Conservation (phyloP, 2,888 invertebrate genomes). For the Euclidia mi region DNA sequence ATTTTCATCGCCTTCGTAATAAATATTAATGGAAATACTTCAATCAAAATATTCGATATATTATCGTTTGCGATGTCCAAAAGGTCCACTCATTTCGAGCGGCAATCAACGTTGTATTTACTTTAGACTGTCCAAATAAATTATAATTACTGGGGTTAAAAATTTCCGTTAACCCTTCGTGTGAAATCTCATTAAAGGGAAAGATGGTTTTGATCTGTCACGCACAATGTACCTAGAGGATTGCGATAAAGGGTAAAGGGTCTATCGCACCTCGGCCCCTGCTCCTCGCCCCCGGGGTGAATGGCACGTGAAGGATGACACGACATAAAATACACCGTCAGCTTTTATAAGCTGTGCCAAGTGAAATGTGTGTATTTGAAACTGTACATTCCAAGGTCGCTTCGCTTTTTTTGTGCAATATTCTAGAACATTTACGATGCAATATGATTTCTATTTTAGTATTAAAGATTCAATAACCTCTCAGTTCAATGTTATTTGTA, state of each 20-base stretch:
- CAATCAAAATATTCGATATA: too few relatives aligned
- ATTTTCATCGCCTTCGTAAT: too few relatives aligned
- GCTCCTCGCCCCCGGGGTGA: constrained; percentile 56
- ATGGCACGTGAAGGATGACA: constrained; percentile 67
- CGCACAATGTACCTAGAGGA: constrained; percentile 48
- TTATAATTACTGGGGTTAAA: constrained; percentile 36
- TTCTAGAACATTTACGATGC: constrained; percentile 11
- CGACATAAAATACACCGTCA: constrained; percentile 71
- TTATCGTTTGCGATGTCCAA: too few relatives aligned
- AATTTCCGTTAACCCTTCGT: constrained; percentile 27
- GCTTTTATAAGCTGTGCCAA: constrained; percentile 64
- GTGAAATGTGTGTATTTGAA: constrained; percentile 50
- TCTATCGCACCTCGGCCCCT: constrained; percentile 43
- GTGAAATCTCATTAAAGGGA: constrained; percentile 49
- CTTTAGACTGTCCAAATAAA: constrained; percentile 3
- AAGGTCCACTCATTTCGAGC: too few relatives aligned
- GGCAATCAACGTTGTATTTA: too few relatives aligned
- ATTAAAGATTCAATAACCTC: constrained; percentile 11
- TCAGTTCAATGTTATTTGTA: constrained; percentile 3
- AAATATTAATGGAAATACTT: too few relatives aligned
- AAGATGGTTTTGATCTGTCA: constrained; percentile 57
- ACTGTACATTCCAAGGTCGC: constrained; percentile 36
- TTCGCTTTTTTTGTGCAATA: constrained; percentile 7
- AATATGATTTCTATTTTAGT: constrained; percentile 8
- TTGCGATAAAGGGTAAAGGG: constrained; percentile 57